Conservation (phyloP, 1,140 invertebrate species). For the Drosophila seguyi region DNA sequence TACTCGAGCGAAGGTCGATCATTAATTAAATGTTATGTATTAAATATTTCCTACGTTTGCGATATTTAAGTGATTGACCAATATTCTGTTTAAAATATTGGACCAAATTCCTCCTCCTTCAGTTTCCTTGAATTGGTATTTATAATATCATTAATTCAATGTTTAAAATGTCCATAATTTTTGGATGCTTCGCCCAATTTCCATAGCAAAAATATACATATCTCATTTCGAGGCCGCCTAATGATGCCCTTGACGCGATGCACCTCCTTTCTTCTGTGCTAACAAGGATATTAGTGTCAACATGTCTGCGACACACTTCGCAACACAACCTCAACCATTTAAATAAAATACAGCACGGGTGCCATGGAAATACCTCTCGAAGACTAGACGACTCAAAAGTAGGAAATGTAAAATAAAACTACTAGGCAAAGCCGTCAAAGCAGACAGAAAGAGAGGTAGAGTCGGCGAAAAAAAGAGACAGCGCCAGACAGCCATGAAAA, state of each 20-base stretch:
- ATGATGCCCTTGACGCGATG: constrained; percentile 3
- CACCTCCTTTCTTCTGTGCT: background rate
- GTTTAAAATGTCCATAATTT: background rate
- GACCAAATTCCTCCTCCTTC: too few relatives aligned
- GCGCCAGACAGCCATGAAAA: constrained; percentile 49
- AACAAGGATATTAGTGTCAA: constrained; percentile 11
- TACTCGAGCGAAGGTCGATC: background rate
- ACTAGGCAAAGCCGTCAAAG: constrained; percentile 29
- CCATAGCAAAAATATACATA: background rate
- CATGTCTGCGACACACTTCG: constrained; percentile 7
- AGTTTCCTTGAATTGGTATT: background rate
- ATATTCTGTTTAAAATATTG: background rate
- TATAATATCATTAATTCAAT: background rate
- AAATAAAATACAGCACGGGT: constrained; percentile 35
- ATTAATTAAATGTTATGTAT: background rate
- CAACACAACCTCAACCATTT: constrained; percentile 31
- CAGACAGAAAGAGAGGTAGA: constrained; percentile 6
- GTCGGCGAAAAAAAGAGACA: constrained; percentile 1
- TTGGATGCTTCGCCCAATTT: background rate
- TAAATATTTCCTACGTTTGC: background rate
- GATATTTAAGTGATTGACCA: background rate
- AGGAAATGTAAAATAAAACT: constrained; percentile 63
- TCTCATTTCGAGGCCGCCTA: background rate
- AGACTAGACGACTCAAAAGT: constrained; percentile 41
- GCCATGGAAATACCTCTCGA: constrained; percentile 8